Evolutionary conservation across 2,888 invertebrate genomes (phyloP).

Genomic region (Melieria picta): DNA sequence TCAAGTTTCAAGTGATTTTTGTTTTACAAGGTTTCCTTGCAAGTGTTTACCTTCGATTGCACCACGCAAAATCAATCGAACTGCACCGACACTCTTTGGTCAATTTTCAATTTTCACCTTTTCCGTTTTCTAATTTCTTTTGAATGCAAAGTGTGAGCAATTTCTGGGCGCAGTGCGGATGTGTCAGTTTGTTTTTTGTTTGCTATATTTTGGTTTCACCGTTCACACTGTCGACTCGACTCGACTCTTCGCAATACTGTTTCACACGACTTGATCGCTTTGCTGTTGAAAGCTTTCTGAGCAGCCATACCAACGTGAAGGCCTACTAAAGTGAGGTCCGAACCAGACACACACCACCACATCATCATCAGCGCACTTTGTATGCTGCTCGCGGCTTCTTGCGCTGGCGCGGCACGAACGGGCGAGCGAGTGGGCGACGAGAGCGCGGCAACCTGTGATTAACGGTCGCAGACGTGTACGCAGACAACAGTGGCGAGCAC

Average conservation of each 20-base stretch:
- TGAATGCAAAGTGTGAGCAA: background rate
- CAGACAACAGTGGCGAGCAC: too few species aligned
- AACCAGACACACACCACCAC: background rate
- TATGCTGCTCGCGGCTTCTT: background rate
- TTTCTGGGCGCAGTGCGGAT: background rate
- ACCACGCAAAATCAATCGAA: too few species aligned
- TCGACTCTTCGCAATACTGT: too few species aligned
- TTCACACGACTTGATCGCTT: constrained; percentile 53
- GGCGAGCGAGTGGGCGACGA: background rate
- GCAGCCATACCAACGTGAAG: constrained; percentile 39
- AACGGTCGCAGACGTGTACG: background rate
- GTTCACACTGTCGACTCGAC: too few species aligned
- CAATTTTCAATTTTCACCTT: background rate
- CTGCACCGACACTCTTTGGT: too few species aligned
- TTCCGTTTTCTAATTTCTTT: background rate
- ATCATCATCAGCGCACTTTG: background rate
- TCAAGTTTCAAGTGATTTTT: too few species aligned
- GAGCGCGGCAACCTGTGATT: background rate
- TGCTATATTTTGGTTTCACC: background rate
- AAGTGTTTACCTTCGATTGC: too few species aligned
- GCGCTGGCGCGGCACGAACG: background rate
- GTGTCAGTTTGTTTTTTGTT: background rate
- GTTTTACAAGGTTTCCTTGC: too few species aligned
- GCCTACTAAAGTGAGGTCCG: constrained; percentile 35
- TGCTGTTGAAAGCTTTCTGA: constrained; percentile 54